These are phyloP conservation scores for Dromaius novaehollandiae DNA, from an alignment of 2,113 vertebrate genomes.

Conservation along the genomic window DNA sequence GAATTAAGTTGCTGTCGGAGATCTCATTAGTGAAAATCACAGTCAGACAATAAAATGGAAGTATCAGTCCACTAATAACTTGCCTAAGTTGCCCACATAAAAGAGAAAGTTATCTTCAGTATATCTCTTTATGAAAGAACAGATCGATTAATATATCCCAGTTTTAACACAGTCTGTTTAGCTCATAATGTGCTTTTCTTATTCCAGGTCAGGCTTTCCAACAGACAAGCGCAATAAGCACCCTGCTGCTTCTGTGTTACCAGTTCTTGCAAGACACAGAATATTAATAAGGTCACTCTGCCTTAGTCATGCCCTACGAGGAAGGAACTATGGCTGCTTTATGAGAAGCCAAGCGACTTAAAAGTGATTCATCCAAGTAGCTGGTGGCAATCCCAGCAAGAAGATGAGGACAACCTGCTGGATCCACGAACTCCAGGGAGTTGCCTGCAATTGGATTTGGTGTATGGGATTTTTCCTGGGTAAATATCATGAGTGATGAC, in stretches of 20 bases:
- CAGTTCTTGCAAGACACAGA: not conserved
- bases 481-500: not conserved
- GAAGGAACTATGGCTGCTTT: not conserved
- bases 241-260: not conserved
- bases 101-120: not conserved
- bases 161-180: not conserved
- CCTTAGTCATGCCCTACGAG: rapidly evolving
- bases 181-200: not conserved
- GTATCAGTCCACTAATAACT: conserved; percentile 24
- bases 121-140: not conserved
- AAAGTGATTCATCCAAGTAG: not conserved
- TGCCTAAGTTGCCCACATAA: not conserved
- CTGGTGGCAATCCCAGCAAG: not conserved
- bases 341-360: not conserved
- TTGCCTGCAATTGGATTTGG: not conserved
- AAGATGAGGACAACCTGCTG: not conserved
- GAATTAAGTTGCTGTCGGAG: conserved; percentile 31
- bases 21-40: conserved; percentile 44
- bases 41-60: conserved; percentile 18
- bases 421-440: not conserved
- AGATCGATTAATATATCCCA: not conserved
- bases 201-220: not conserved
- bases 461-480: not conserved
- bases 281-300: not conserved
- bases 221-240: not conserved